A percentile compares a stretch with the other conserved stretches of the same genome.
phyloP scores from a whole-genome alignment of 2,113 vertebrate genomes.

The Coptodon bakossiorum region DNA sequence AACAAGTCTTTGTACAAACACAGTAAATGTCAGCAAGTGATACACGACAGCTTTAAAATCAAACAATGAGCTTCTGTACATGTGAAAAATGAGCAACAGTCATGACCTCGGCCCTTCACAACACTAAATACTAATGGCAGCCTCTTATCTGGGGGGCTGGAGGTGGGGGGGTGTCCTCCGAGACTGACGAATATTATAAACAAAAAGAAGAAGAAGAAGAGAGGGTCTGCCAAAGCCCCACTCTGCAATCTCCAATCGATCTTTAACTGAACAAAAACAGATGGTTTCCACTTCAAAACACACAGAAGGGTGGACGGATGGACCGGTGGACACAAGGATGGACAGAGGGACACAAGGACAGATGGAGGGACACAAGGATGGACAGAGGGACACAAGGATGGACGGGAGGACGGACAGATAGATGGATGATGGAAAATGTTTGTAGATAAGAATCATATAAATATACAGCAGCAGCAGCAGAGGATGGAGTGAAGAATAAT shows the following conservation, averaged over 20 bases:
- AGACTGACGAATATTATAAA: not conserved
- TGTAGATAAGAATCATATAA: not conserved
- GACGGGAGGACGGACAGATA: not conserved
- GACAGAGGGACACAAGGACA: fast-evolving
- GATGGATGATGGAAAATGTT: not conserved
- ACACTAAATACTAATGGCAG: not conserved
- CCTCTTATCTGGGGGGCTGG: not conserved
- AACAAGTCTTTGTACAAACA: not conserved
- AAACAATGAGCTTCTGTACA: not conserved
- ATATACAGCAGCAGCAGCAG: not conserved
- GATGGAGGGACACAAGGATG: fast-evolving
- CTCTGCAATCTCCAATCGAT: not conserved
- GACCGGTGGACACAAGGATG: not conserved
- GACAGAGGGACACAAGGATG: not conserved
- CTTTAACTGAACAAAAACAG: not conserved
- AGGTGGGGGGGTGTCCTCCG: not conserved
- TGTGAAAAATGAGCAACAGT: not conserved
- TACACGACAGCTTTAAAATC: not conserved
- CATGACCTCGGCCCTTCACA: not conserved
- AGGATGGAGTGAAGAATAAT: not conserved
- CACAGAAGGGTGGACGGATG: not conserved
- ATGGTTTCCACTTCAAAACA: not conserved
- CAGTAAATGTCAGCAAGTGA: not conserved
- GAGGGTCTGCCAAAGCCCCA: not conserved
- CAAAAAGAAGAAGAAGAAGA: not conserved